Evolutionary conservation across 1,140 invertebrate species (phyloP), one percentile per base, ranked within the genome.

Genomic region (Anastatus disparis): DNA sequence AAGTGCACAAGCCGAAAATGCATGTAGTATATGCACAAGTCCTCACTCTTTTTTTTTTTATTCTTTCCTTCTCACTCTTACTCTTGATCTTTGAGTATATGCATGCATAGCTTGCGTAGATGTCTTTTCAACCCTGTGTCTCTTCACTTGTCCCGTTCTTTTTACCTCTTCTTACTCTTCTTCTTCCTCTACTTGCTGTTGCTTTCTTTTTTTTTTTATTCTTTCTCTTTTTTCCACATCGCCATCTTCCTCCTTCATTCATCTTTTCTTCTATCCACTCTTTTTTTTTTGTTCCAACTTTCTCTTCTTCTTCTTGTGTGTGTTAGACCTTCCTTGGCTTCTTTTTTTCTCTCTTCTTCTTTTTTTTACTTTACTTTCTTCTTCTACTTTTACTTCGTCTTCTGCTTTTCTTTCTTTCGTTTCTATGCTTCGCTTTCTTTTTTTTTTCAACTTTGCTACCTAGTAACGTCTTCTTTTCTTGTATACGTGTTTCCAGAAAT

Each of bases 391-490:
- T 3, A 3, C 22, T 20, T 7, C 20, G 4, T 12, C 4, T 20
- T 4, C 46, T 48, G 2, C 22, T 48, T 24, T 6, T 15, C 17
- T 8, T 48, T 24, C 52, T 27, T n/a, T n/a, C n/a, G n/a, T n/a
- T n/a, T 29, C 26, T 55, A 2, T 13, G 15, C 26, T 27, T 29
- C 26, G 13, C 27, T 17, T 29, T 55, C 52, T 9, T 29, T 48
- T 24, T 48, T 22, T 20, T 48, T 15, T 48, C n/a, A 20, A 13
- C 20, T 42, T 40, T 22, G 15, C 38, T 59, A 10, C 40, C 22
- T 59, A 42, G 56, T 38, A 44, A 59, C 56, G 17, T 59, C 20
- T 59, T 24, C 22, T 26, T 12, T 35, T 40, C 31, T 40, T 31
- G 27, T n/a, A 0, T 38, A 22, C 17, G 10, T 35, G 6, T 8